A percentile compares a stretch with the other conserved stretches of the same genome.
These are phyloP conservation scores for Resseliella maxima DNA, from an alignment of 2,888 invertebrate genomes.

Conservation along the genomic window DNA sequence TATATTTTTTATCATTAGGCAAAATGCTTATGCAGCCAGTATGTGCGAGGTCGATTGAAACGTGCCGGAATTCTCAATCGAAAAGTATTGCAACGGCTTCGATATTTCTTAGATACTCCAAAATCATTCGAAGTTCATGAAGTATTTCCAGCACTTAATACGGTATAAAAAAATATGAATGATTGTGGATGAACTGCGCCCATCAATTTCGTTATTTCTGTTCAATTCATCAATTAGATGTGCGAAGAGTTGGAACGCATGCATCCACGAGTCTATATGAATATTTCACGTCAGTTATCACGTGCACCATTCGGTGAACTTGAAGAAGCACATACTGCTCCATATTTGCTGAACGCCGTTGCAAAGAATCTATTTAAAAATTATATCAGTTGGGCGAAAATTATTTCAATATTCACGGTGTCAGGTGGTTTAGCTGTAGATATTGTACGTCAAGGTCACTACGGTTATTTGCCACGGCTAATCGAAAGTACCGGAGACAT, in stretches of 20 bases:
- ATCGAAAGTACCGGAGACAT: slow-evolving; percentile 82
- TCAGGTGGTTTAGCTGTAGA: slow-evolving; percentile 87
- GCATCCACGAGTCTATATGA: slow-evolving; percentile 80
- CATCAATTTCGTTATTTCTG: too few relatives aligned
- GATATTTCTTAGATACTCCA: slow-evolving; percentile 71
- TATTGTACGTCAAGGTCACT: slow-evolving; percentile 79
- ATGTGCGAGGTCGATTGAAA: slow-evolving; percentile 79
- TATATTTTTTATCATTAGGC: slow-evolving; percentile 67
- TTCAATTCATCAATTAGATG: too few relatives aligned
- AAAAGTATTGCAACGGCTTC: slow-evolving; percentile 76
- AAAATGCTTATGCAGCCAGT: slow-evolving; percentile 80
- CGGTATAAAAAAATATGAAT: slow-evolving; percentile 67
- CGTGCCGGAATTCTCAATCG: slow-evolving; percentile 79
- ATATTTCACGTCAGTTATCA: slow-evolving; percentile 80
- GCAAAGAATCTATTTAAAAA: slow-evolving; percentile 77
- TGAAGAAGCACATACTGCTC: slow-evolving; percentile 68
- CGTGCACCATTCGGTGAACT: slow-evolving; percentile 72
- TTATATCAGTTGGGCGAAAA: slow-evolving; percentile 84
- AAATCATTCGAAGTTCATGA: slow-evolving; percentile 71
- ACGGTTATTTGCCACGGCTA: slow-evolving; percentile 81
- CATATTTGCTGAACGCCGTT: slow-evolving; percentile 73
- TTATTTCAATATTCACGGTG: slow-evolving; percentile 82
- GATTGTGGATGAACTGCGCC: too few relatives aligned
- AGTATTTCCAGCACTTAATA: slow-evolving; percentile 74
- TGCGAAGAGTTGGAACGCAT: slow-evolving; percentile 81